A percentile compares a stretch with the other conserved stretches of the same genome.
Evolutionary conservation across 2,113 vertebrate species (phyloP).

Genomic region (Etia nguti): DNA sequence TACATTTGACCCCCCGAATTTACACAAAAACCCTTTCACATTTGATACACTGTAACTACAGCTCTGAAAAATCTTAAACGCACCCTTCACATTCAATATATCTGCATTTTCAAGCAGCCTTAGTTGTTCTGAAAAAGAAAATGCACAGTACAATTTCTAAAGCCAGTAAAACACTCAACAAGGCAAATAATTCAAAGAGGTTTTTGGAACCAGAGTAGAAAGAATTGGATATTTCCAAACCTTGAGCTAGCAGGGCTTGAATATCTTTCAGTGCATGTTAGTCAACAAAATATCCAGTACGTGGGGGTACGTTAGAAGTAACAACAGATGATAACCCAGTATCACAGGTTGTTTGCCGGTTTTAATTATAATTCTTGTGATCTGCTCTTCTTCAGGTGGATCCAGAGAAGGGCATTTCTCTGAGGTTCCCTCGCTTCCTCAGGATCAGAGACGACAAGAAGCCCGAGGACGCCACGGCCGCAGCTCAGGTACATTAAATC

Average conservation of each 20-base stretch:
- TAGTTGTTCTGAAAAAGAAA: background rate
- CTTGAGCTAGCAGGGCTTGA: background rate
- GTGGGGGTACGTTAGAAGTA: background rate
- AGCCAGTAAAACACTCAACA: background rate
- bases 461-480: constrained; percentile 81
- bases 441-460: constrained; percentile 84
- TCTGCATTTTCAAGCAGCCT: background rate
- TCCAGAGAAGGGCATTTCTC: constrained; percentile 84
- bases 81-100: background rate
- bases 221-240: background rate
- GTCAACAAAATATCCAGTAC: background rate
- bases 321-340: background rate
- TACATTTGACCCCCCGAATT: background rate
- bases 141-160: background rate
- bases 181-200: background rate
- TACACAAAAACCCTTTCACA: background rate
- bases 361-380: background rate
- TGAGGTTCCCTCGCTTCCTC: constrained; percentile 86
- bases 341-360: background rate
- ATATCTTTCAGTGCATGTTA: background rate
- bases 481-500: constrained; percentile 71
- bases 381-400: constrained; percentile 74
- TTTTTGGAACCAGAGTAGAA: background rate
- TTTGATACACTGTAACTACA: background rate
- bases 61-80: background rate